A percentile compares a stretch with the other conserved stretches of the same genome.
phyloP scores from a whole-genome alignment of 2,888 invertebrate species.

The Acleris sparsana region DNA sequence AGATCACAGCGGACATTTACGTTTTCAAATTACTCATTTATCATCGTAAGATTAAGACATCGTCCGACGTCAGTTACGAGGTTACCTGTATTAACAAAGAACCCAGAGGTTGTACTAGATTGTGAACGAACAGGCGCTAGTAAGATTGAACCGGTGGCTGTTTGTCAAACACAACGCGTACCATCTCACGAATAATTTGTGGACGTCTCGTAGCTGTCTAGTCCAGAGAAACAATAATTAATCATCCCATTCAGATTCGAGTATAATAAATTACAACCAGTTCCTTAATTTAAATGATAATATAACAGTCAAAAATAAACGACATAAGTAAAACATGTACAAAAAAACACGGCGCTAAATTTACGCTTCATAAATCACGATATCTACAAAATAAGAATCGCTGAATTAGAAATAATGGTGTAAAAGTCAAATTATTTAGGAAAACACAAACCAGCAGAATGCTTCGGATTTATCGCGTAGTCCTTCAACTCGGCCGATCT shows the following conservation, averaged over 20 bases:
- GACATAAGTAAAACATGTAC: background rate
- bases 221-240: slow-evolving; percentile 13
- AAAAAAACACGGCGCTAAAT: background rate
- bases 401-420: background rate
- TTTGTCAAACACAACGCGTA: slow-evolving; percentile 16
- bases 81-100: too few relatives aligned
- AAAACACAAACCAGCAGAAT: slow-evolving; percentile 18
- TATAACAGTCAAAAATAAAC: background rate
- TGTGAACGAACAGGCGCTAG: background rate
- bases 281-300: background rate
- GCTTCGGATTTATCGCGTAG: slow-evolving; percentile 15
- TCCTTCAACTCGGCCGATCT: slow-evolving; percentile 19
- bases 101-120: too few relatives aligned
- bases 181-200: slow-evolving; percentile 13
- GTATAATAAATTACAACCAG: slow-evolving; percentile 13
- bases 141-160: slow-evolving; percentile 2
- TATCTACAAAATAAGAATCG: background rate
- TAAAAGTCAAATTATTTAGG: slow-evolving; percentile 5
- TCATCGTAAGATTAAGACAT: too few relatives aligned
- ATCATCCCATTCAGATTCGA: slow-evolving; percentile 16
- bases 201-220: slow-evolving; percentile 19
- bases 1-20: too few relatives aligned
- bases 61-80: too few relatives aligned
- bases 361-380: background rate
- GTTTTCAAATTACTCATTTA: too few relatives aligned